Base-by-base conservation (phyloP, 1,140 invertebrate species). In the Helicoverpa zea region DNA sequence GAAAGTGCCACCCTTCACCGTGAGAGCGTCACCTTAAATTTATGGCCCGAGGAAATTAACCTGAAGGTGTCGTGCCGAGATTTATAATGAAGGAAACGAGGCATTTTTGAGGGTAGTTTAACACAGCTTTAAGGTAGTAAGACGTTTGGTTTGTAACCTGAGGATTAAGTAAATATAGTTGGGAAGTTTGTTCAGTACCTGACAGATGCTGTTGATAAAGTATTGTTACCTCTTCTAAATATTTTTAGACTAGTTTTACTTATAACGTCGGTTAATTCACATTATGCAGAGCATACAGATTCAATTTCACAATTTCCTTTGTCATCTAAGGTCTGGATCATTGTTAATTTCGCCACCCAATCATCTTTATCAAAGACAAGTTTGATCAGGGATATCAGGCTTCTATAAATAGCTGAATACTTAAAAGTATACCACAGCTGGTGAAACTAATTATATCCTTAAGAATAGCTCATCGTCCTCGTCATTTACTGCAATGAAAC, bases 71-170 rank as follows among this genome's bases (percentile, higher is more conserved):
- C 87, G 82, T 81, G 83, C 81, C 68, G 81, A 88, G 91, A 92
- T 92, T 92, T 91, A 92, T 92, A 86, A 83, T 84, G 83, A 83
- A 87, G 88, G 87, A 89, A 90, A 90, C 82, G 85, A 88, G 83
- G 79, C 80, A 85, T 87, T 90, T 89, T 90, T 88, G 79, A 87
- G 79, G 83, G 78, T 78, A 83, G 77, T 83, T 83, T 82, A 84
- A 84, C 81, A 75, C 70, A 29, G 73, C 68, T 82, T 82, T 35
- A 35, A 12, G 12, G 30, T 30, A 3, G 23, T 51, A 66, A 66
- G 63, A 68, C 68, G 23, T 72, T 72, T 72, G 49, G 13, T 72
- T 72, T 72, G 68, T 52, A 72, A 72, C 30, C 29, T 72, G 68
- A 72, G 23, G 49, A n/a, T 72, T 54, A 72, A 54, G 47, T 54